Base-by-base conservation (phyloP, 2,888 invertebrate genomes). In the Sinelater perroti region DNA sequence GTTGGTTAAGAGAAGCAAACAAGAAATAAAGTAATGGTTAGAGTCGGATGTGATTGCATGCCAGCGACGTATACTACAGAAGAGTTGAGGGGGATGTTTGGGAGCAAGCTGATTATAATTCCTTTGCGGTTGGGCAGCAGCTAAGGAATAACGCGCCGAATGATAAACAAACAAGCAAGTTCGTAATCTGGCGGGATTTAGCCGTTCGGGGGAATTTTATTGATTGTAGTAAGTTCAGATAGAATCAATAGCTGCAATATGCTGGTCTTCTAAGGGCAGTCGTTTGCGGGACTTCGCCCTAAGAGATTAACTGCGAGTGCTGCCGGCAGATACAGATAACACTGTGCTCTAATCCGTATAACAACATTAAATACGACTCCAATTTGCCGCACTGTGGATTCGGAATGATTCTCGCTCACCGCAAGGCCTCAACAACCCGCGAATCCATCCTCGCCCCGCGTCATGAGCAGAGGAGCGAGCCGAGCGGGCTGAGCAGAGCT, bases 341-440 rank as follows among this genome's bases (percentile, higher is more conserved):
- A 61, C 56, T 61, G 62, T 51, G 58, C 75, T 73, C 74, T 78
- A 78, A 79, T 78, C 78, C 79, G 74, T 78, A 78, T 79, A 80
- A 80, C 79, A 79, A 79, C 80, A 79, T 79, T 79, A 80, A 80
- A 79, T 79, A 79, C 79, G 78, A 76, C 78, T 79, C 76, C 79
- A 80, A 80, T 80, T 80, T 80, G 77, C 79, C 79, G 80, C 79
- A 75, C 77, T 77, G 79, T 78, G 79, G 77, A 77, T 78, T 78
- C 72, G 75, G 73, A 75, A 76, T 75, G 71, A 75, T 76, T 74
- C 64, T 70, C 68, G 70, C 68, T 72, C 67, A 72, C 73, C 75
- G 72, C 73, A 74, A 68, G 74, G 70, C 73, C 72, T 72, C 70
- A 65, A 68, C 67, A 67, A 63, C 64, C 64, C 66, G 64, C 68